Evolutionary conservation across 1,140 invertebrate species (phyloP), one percentile per base, ranked within the genome.

Genomic region (Neomicropteryx cornuta): DNA sequence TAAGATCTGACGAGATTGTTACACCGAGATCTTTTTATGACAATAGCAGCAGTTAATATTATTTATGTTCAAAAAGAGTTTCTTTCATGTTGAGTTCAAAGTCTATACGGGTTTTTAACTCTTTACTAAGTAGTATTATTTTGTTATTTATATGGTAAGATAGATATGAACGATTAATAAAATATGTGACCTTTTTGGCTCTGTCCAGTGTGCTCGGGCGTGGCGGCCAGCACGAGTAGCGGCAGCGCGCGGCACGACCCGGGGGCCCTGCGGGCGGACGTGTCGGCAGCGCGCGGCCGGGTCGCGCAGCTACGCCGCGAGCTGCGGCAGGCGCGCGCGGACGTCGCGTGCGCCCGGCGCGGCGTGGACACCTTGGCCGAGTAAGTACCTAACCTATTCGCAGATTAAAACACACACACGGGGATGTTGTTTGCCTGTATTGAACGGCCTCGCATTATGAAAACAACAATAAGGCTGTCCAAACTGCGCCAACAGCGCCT

Each of bases 231-330:
- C n/a, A 62, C 61, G 14, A 62, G 58, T 8, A 62, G 60, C 2
- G 62, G 58, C 8, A 88, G 86, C 55, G 91, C 88, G 22, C 87
- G 92, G 52, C 94, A 93, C 58, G 92, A 97, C 67, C 90, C 91
- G 16, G 92, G 97, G 53, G 68, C 94, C 18, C 69, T 97, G 20
- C 89, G 92, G 58, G 85, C 87, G 20, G 93, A 97, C 62, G 85
- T 97, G 19, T 81, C 83, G 18, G 71, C 88, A 49, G 91, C 92
- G 1, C 79, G 83, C 50, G 87, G 84, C 47, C 70, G 92, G 36
- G 91, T 97, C 2, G 83, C 87, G 16, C 75, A 88, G 46, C 69
- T 97, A 11, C 84, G 89, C 55, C 79, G 83, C 49, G 93, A 97
- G 68, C 62, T 97, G 48, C 81, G 89, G 52, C 89, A 94, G 56